A percentile compares a stretch with the other conserved stretches of the same genome.
Conservation (phyloP, 2,888 invertebrate genomes). For the Meganola albula region DNA sequence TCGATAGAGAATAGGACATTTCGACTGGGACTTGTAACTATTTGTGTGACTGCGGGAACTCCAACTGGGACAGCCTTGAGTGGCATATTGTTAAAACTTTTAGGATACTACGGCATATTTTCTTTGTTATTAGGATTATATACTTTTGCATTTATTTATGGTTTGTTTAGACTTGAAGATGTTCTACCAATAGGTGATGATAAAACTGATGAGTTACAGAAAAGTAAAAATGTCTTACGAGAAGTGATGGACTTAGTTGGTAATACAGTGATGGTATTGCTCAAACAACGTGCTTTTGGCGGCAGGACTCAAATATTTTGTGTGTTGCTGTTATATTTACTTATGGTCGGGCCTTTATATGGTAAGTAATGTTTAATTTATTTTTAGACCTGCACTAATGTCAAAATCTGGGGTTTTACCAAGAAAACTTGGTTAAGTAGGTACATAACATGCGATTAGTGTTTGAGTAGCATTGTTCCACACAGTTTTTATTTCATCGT, state of each 20-base stretch:
- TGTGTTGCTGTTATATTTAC: constrained; percentile 56
- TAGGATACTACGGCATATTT: constrained; percentile 72
- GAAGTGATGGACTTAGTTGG: constrained; percentile 56
- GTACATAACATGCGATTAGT: too few species aligned
- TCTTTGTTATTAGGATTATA: constrained; percentile 52
- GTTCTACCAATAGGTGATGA: constrained; percentile 32
- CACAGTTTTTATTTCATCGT: neutral
- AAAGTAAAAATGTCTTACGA: constrained; percentile 32
- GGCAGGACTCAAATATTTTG: constrained; percentile 58
- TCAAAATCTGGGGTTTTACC: too few species aligned
- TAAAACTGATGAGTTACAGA: constrained; percentile 12
- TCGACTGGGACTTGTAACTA: constrained; percentile 78
- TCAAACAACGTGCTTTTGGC: constrained; percentile 47
- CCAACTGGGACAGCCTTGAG: constrained; percentile 74
- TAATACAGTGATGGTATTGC: constrained; percentile 60
- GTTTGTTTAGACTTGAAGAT: constrained; percentile 60
- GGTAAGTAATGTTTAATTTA: too few species aligned
- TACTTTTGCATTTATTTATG: constrained; percentile 52
- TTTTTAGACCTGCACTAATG: too few species aligned
- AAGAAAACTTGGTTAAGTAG: too few species aligned
- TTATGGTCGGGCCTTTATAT: constrained; percentile 71
- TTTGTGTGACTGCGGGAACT: constrained; percentile 71
- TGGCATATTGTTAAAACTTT: constrained; percentile 61
- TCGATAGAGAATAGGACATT: constrained; percentile 79
- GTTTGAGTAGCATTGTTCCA: too few species aligned